Conservation (phyloP, 2,113 vertebrate genomes). For the Forbesichthys agassizii region DNA sequence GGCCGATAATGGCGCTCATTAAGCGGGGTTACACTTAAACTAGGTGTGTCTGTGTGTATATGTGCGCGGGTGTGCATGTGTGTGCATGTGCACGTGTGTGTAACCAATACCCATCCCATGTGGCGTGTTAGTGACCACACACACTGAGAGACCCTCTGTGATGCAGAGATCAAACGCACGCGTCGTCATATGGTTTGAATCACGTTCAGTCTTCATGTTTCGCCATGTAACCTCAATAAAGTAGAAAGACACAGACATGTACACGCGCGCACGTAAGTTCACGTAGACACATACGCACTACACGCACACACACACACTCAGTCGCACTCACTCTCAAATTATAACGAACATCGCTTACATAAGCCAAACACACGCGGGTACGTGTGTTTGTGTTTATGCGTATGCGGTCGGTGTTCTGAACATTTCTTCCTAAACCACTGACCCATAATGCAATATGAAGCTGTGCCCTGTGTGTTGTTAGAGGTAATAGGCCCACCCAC, state of each 20-base stretch:
- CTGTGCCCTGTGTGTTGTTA: constrained; percentile 24
- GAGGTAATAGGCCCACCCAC: constrained; percentile 72
- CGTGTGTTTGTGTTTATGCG: constrained; percentile 37
- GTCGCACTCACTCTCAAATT: neutral
- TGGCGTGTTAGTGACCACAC: constrained; percentile 71
- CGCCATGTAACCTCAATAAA: constrained; percentile 86
- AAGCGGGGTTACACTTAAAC: too few species aligned
- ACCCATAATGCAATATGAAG: constrained; percentile 60
- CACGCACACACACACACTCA: constrained; percentile 1
- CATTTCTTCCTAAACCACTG: constrained; percentile 65
- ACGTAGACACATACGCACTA: constrained; percentile 1
- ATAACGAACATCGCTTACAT: neutral
- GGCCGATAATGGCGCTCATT: too few species aligned
- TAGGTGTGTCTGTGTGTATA: neutral
- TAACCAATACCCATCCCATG: constrained; percentile 65
- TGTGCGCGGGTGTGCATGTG: neutral
- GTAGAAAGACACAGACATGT: constrained; percentile 35
- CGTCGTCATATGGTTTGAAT: constrained; percentile 83
- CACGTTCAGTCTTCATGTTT: constrained; percentile 81
- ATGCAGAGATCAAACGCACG: constrained; percentile 66
- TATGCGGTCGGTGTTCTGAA: constrained; percentile 49
- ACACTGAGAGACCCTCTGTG: constrained; percentile 53
- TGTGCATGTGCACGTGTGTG: neutral
- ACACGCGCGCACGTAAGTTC: constrained; percentile 10
- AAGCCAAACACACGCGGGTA: constrained; percentile 1